A percentile compares a stretch with the other conserved stretches of the same genome.
phyloP scores from a whole-genome alignment of 1,140 invertebrate genomes.

The Helicoverpa zea region DNA sequence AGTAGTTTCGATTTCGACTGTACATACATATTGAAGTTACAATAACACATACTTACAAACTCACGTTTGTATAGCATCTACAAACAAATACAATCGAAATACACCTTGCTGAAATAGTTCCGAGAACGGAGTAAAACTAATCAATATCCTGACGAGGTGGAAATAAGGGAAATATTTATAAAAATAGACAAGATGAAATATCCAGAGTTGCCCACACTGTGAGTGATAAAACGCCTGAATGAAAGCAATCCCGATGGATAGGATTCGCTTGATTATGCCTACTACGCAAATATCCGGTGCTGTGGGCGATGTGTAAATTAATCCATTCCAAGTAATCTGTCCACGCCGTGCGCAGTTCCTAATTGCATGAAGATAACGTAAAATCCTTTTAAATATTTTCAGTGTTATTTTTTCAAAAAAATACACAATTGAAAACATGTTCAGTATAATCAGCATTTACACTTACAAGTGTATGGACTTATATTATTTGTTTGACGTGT shows the following conservation, averaged over 20 bases:
- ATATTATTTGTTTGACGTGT: too few species aligned
- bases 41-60: background rate
- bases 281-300: conserved; percentile 17
- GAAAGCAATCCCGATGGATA: conserved; percentile 34
- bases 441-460: too few species aligned
- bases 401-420: too few species aligned
- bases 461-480: too few species aligned
- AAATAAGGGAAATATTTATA: background rate
- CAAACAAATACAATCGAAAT: background rate
- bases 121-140: background rate
- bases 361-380: conserved; percentile 7
- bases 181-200: conserved; percentile 7
- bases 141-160: background rate
- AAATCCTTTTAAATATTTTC: conserved; percentile 15
- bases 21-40: background rate
- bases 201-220: background rate
- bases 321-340: conserved; percentile 8
- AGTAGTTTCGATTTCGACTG: background rate
- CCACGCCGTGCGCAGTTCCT: conserved; percentile 4
- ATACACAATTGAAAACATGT: too few species aligned
- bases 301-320: conserved; percentile 8
- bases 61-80: background rate
- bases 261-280: conserved; percentile 36
- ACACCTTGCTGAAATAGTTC: conserved; percentile 1
- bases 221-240: conserved; percentile 43